phyloP scores from a whole-genome alignment of 2,113 vertebrate species.

The Phalacrocorax pelagicus region DNA sequence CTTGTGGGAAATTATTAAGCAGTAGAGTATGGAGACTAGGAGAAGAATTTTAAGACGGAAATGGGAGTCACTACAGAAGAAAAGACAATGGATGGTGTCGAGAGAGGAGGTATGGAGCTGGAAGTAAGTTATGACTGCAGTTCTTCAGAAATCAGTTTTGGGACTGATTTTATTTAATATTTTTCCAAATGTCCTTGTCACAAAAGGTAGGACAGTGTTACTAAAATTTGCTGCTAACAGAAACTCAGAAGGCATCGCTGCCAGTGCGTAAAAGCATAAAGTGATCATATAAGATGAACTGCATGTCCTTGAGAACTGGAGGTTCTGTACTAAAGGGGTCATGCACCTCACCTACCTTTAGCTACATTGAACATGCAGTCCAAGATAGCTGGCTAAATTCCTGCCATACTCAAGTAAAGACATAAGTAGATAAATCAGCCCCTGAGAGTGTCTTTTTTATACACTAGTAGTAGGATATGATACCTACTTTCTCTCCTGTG shows the following conservation, averaged over 20 bases:
- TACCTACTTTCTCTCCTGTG: background rate
- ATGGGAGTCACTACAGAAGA: background rate
- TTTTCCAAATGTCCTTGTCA: background rate
- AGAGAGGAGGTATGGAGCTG: background rate
- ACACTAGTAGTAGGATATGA: background rate
- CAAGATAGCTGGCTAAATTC: background rate
- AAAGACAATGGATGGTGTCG: background rate
- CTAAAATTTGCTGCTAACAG: background rate
- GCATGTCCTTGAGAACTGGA: background rate
- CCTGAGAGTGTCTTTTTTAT: background rate
- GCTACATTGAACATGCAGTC: background rate
- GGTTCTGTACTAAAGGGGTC: background rate
- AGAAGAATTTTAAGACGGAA: constrained; percentile 6
- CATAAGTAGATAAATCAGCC: background rate
- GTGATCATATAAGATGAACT: background rate
- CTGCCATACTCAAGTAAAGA: background rate
- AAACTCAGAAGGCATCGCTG: background rate
- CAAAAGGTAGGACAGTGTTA: background rate
- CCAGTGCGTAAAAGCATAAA: background rate
- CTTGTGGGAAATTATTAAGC: constrained; percentile 13
- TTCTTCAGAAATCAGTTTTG: background rate
- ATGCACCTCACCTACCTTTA: background rate
- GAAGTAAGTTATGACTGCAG: background rate
- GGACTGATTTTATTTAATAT: background rate
- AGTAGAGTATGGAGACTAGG: background rate